phyloP scores from a whole-genome alignment of 2,888 invertebrate genomes.

The Tetragonisca angustula region DNA sequence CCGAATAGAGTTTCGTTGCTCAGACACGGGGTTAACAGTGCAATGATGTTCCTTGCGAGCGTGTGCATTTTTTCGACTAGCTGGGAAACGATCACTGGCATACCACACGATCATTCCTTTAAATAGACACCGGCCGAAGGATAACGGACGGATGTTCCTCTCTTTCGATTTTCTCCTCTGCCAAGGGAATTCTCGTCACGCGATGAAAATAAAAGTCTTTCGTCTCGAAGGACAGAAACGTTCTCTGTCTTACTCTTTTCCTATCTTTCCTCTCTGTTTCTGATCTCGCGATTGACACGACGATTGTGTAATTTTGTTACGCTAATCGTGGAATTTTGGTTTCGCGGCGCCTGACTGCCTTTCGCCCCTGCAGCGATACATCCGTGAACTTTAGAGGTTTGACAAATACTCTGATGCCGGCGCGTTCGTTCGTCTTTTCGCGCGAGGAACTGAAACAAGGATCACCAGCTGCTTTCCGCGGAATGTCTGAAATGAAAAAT shows the following conservation, averaged over 20 bases:
- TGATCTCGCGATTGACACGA: constrained; percentile 7
- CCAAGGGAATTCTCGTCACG: neutral
- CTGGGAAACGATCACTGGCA: constrained; percentile 19
- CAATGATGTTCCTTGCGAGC: neutral
- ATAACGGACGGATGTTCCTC: constrained; percentile 31
- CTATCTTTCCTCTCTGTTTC: neutral
- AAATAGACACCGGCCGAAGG: constrained; percentile 51
- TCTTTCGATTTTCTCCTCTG: constrained; percentile 25
- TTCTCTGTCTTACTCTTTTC: neutral
- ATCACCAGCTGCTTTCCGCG: too few relatives aligned
- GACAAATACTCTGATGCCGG: neutral
- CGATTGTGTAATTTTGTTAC: constrained; percentile 21
- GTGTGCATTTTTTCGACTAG: constrained; percentile 1
- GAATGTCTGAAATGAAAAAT: neutral
- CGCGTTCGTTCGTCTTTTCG: accelerated
- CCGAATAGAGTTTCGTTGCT: neutral
- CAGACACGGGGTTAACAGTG: neutral
- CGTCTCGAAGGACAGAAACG: neutral
- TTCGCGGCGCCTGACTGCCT: neutral
- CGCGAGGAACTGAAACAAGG: neutral
- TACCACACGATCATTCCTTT: constrained; percentile 50
- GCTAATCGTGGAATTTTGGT: constrained; percentile 6
- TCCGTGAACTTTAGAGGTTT: neutral
- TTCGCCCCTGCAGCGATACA: neutral
- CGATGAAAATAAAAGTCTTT: neutral